Conservation (phyloP, 2,797 vertebrate species). For the Poeciliopsis infans region DNA sequence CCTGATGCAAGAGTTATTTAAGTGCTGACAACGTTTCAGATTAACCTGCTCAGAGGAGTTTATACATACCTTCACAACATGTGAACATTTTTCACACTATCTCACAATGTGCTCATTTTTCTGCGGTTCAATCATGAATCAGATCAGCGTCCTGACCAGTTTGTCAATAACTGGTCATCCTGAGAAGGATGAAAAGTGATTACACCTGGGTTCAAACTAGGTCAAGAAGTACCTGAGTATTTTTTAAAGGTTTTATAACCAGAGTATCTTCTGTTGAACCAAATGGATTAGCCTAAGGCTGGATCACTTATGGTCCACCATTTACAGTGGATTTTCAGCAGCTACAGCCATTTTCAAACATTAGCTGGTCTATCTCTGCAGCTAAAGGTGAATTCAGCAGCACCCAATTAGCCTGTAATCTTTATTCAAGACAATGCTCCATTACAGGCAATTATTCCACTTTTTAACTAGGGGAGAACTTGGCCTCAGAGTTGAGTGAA, state of each 20-base stretch:
- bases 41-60: neutral
- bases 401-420: neutral
- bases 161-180: neutral
- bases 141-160: neutral
- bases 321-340: neutral
- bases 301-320: neutral
- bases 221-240: neutral
- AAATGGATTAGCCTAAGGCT: conserved; percentile 4
- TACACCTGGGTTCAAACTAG: neutral
- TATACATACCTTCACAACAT: neutral
- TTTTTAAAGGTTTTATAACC: conserved; percentile 1
- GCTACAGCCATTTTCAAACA: neutral
- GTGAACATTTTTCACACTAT: neutral
- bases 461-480: neutral
- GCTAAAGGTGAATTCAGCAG: neutral
- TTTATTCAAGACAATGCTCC: neutral
- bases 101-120: neutral
- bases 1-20: neutral
- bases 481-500: conserved; percentile 10
- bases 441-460: neutral
- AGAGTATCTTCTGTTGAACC: neutral
- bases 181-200: neutral
- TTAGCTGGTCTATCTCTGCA: neutral
- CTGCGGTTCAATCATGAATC: neutral
- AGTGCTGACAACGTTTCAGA: neutral